Evolutionary conservation across 2,113 vertebrate genomes (phyloP).

Genomic region (Larimichthys polyactis): DNA sequence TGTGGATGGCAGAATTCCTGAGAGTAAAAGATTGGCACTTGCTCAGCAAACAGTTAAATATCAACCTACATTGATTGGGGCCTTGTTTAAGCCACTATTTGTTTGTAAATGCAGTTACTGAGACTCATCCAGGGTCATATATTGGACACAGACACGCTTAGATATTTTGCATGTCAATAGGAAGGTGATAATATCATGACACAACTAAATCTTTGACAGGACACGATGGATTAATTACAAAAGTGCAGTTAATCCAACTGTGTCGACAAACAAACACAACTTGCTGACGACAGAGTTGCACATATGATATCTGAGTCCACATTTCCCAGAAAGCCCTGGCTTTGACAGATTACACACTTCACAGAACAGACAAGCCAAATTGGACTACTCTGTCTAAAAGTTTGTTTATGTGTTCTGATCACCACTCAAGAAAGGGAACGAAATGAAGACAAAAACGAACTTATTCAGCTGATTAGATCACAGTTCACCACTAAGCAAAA

Average conservation of each 20-base stretch:
- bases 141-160: slow-evolving; percentile 29
- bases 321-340: slow-evolving; percentile 51
- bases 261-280: slow-evolving; percentile 31
- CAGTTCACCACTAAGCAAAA: slow-evolving; percentile 28
- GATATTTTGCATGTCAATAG: slow-evolving; percentile 29
- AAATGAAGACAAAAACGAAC: not conserved
- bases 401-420: not conserved
- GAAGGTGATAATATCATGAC: slow-evolving; percentile 18
- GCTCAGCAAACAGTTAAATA: slow-evolving; percentile 83
- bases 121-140: slow-evolving; percentile 70
- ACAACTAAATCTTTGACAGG: slow-evolving; percentile 6
- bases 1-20: slow-evolving; percentile 70
- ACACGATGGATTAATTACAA: slow-evolving; percentile 33
- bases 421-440: not conserved
- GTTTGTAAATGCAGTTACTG: slow-evolving; percentile 75
- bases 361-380: not conserved
- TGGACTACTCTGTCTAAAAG: not conserved
- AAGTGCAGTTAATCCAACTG: slow-evolving; percentile 22
- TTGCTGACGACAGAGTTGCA: not conserved
- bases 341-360: not conserved
- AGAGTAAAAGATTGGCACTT: slow-evolving; percentile 77
- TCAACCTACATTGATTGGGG: slow-evolving; percentile 86
- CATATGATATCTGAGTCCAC: slow-evolving; percentile 13
- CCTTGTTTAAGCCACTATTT: slow-evolving; percentile 77
- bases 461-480: slow-evolving; percentile 9